Base-by-base conservation (phyloP, 1,140 invertebrate genomes). In the Drosophila nigromelanica region DNA sequence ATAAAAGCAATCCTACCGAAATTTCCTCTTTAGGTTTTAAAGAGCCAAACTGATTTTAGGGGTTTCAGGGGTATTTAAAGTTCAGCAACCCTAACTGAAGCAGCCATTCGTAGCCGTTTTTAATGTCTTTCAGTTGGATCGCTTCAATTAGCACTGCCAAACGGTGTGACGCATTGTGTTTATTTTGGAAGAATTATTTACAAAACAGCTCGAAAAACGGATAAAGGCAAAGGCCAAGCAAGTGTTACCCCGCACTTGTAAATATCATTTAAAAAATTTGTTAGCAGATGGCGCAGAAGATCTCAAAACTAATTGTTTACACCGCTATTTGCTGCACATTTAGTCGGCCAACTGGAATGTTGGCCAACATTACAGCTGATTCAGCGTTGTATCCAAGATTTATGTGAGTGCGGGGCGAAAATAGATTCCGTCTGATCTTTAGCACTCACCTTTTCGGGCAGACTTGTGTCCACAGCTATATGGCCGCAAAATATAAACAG, bases 81-180 rank as follows among this genome's bases (percentile, higher is more conserved):
- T 50, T 48, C 35, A 15, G 21, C 18, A 21, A 10, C 14, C 12
- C 15, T 15, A 30, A 24, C 12, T 18, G 18, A 30, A 39, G 12
- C 5, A 5, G 27, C 30, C 52, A 45, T 12, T 5, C 30, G 14
- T 63, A 15, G 35, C 35, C 39, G 60, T 18, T 59, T 72, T 70
- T 68, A 54, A 73, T 73, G 56, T 56, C 56, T 69, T 55, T 55
- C 56, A 42, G 24, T 69, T 68, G 61, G 60, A 39, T 64, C 76
- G 76, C 62, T 81, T 87, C 78, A 86, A 81, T 86, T 87, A 78
- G 67, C 78, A 60, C 60, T 68, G 51, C 15, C 54, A 52, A 71
- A 86, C 63, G 47, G 69, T 70, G 72, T 86, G 81, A 86, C 77
- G 81, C 81, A 86, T 76, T 76, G 78, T 73, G 79, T 86, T 87